These are phyloP conservation scores for Anolis apletophallus DNA, from an alignment of 2,797 vertebrate genomes.

Conservation along the genomic window DNA sequence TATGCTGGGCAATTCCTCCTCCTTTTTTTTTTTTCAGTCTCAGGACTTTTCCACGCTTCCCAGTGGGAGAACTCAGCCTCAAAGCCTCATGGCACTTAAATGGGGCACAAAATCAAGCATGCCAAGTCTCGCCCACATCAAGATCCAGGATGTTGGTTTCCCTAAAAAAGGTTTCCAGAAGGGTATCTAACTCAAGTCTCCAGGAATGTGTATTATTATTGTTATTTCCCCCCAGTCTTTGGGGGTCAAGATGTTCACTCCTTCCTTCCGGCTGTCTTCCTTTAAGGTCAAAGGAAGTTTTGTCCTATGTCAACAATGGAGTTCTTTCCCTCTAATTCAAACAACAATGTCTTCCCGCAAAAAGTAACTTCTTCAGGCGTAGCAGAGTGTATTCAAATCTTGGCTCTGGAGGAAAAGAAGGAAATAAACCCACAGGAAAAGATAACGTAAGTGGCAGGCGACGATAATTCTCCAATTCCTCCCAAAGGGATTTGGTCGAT, in stretches of 20 bases:
- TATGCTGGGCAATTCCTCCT: constrained; percentile 15
- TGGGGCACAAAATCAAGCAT: not conserved
- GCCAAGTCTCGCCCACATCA: too few relatives aligned
- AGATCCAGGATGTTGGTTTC: too few relatives aligned
- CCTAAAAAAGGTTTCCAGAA: not conserved
- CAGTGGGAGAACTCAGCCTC: constrained; percentile 23
- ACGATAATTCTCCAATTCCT: not conserved
- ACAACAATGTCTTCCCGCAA: not conserved
- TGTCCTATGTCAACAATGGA: not conserved
- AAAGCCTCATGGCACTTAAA: constrained; percentile 15
- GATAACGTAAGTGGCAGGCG: not conserved
- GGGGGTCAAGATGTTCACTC: not conserved
- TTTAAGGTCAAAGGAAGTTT: not conserved
- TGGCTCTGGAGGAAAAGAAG: not conserved
- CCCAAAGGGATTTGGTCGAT: not conserved
- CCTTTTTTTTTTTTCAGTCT: not conserved
- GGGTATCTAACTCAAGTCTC: too few relatives aligned
- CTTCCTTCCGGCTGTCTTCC: not conserved
- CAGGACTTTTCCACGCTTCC: constrained; percentile 3
- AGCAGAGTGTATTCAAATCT: not conserved
- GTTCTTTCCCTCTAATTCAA: not conserved
- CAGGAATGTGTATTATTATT: not conserved
- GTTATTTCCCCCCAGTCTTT: not conserved
- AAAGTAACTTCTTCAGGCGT: not conserved
- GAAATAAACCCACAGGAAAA: not conserved